phyloP scores from a whole-genome alignment of 2,888 invertebrate species.

The Torymus aiolomorphi region DNA sequence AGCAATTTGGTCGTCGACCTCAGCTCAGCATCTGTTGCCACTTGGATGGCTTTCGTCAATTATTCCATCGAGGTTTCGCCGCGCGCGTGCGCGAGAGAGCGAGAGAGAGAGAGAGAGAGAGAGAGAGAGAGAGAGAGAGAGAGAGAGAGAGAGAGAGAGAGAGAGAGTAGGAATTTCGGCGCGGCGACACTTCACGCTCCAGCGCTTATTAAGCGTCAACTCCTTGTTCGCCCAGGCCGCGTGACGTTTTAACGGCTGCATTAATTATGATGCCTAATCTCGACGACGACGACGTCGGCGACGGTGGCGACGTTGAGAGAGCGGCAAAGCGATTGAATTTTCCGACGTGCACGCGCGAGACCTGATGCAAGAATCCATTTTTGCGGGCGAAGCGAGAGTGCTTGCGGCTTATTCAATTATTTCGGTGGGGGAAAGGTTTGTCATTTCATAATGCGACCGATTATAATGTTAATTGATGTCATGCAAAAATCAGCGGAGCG shows the following conservation, averaged over 20 bases:
- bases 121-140: background rate
- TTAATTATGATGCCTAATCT: slow-evolving; percentile 53
- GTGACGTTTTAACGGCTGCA: slow-evolving; percentile 52
- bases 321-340: slow-evolving; percentile 36
- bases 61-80: slow-evolving; percentile 55
- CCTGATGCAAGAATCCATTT: slow-evolving; percentile 9
- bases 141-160: background rate
- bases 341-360: background rate
- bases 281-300: background rate
- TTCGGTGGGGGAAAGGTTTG: slow-evolving; percentile 12
- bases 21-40: slow-evolving; percentile 58
- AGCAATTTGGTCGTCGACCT: slow-evolving; percentile 49
- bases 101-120: background rate
- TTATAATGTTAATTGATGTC: slow-evolving; percentile 31
- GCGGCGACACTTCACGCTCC: slow-evolving; percentile 32
- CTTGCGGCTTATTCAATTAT: slow-evolving; percentile 4
- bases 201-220: slow-evolving; percentile 49
- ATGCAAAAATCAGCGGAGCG: background rate
- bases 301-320: background rate
- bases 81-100: background rate
- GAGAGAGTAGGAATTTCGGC: slow-evolving; percentile 30
- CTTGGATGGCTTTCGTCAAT: slow-evolving; percentile 56
- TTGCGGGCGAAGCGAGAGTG: background rate
- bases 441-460: background rate
- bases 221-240: slow-evolving; percentile 24